These are phyloP conservation scores for Hypercompe scribonia DNA, from an alignment of 2,888 invertebrate species.

Conservation along the genomic window DNA sequence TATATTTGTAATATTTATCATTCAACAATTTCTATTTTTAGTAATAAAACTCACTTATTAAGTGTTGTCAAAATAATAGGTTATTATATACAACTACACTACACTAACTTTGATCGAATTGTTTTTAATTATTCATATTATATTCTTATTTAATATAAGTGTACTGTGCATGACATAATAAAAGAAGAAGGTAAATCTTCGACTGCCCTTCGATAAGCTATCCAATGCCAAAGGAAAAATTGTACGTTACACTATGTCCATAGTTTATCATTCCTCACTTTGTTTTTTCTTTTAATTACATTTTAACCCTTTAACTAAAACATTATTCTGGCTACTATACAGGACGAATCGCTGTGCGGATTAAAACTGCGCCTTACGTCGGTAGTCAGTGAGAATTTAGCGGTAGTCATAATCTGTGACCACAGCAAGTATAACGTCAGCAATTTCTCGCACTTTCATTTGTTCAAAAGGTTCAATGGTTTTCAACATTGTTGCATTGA, in stretches of 20 bases:
- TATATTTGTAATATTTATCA: not conserved
- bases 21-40: not conserved
- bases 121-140: not conserved
- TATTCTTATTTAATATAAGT: not conserved
- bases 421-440: not conserved
- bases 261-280: slow-evolving; percentile 5
- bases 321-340: not conserved
- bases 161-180: slow-evolving; percentile 10
- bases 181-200: slow-evolving; percentile 18
- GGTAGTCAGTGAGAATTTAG: too few species aligned
- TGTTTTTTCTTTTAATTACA: slow-evolving; percentile 1
- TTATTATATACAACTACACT: not conserved
- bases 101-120: not conserved
- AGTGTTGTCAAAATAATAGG: not conserved
- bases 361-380: not conserved
- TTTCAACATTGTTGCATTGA: not conserved
- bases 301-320: not conserved
- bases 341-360: not conserved
- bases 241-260: not conserved
- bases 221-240: slow-evolving; percentile 28
- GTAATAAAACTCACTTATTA: not conserved
- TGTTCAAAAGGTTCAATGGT: not conserved
- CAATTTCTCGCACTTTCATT: not conserved
- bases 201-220: slow-evolving; percentile 27
- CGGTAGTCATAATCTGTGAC: not conserved